phyloP scores from a whole-genome alignment of 2,888 invertebrate species.

The Caenorhabditis becei region DNA sequence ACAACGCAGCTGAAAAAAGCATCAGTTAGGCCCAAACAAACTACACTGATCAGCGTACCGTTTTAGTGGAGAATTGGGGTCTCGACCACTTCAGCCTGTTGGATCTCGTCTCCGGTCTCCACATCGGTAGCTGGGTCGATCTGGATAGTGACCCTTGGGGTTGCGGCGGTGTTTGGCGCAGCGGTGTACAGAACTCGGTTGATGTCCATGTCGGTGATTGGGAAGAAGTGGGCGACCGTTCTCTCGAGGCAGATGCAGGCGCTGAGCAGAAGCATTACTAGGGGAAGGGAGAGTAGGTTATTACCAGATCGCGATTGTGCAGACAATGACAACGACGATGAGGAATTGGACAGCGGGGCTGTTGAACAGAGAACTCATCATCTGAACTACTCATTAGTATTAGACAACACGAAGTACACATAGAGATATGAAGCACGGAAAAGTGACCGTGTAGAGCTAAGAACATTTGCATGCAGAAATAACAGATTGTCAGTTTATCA shows the following conservation, averaged over 20 bases:
- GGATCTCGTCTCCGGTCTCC: constrained; percentile 8
- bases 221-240: constrained; percentile 1
- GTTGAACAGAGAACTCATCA: constrained; percentile 3
- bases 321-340: constrained; percentile 18
- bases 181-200: constrained; percentile 21
- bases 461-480: background rate
- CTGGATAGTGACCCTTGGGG: background rate
- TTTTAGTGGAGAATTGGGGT: constrained; percentile 8
- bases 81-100: background rate
- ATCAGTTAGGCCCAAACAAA: background rate
- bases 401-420: background rate
- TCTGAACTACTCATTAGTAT: background rate
- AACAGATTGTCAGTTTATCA: background rate
- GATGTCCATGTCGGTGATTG: constrained; percentile 11
- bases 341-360: constrained; percentile 19
- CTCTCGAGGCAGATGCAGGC: constrained; percentile 17
- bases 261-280: background rate
- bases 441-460: background rate
- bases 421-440: constrained; percentile 13
- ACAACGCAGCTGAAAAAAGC: background rate
- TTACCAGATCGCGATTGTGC: constrained; percentile 18
- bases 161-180: background rate
- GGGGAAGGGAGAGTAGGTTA: background rate
- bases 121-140: background rate
- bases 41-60: background rate